Percentiles rank a stretch among this genome's conserved stretches.
These are phyloP conservation scores for Callosobruchus maculatus DNA, from an alignment of 2,888 invertebrate genomes.

Conservation along the genomic window DNA sequence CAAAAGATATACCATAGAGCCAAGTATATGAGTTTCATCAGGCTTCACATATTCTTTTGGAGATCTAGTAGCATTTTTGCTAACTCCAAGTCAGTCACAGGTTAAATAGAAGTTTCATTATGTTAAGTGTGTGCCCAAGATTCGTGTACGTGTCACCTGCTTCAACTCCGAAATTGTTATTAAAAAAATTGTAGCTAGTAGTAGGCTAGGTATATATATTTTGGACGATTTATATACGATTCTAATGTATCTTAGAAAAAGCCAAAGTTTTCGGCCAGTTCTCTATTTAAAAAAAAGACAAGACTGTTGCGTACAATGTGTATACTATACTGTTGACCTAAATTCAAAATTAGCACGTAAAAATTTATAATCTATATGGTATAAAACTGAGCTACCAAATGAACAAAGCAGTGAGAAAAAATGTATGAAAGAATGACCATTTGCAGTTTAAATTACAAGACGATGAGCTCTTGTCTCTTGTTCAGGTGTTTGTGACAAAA, in stretches of 20 bases:
- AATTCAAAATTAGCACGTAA: slow-evolving; percentile 46
- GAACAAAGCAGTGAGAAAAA: not conserved
- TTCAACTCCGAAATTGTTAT: slow-evolving; percentile 14
- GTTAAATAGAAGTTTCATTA: too few relatives aligned
- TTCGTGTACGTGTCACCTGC: not conserved
- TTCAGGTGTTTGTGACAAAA: slow-evolving; percentile 19
- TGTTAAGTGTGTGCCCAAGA: not conserved
- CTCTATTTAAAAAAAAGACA: slow-evolving; percentile 47
- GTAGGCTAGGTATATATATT: slow-evolving; percentile 38
- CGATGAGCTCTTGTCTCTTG: not conserved
- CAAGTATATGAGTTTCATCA: too few relatives aligned
- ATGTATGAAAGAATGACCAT: not conserved
- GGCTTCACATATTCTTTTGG: too few relatives aligned
- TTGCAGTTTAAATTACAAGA: not conserved
- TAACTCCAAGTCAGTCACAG: too few relatives aligned
- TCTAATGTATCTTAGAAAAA: slow-evolving; percentile 40
- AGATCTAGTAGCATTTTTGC: too few relatives aligned
- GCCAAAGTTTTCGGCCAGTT: slow-evolving; percentile 62
- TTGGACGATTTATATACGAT: slow-evolving; percentile 45
- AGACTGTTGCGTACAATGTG: slow-evolving; percentile 65
- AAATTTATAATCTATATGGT: not conserved
- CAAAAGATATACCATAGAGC: too few relatives aligned
- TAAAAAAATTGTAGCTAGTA: slow-evolving; percentile 38
- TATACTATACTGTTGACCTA: slow-evolving; percentile 50
- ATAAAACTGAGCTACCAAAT: not conserved